A percentile compares a stretch with the other conserved stretches of the same genome.
Evolutionary conservation across 2,888 invertebrate species (phyloP).

Genomic region (Calameuta pallipes): DNA sequence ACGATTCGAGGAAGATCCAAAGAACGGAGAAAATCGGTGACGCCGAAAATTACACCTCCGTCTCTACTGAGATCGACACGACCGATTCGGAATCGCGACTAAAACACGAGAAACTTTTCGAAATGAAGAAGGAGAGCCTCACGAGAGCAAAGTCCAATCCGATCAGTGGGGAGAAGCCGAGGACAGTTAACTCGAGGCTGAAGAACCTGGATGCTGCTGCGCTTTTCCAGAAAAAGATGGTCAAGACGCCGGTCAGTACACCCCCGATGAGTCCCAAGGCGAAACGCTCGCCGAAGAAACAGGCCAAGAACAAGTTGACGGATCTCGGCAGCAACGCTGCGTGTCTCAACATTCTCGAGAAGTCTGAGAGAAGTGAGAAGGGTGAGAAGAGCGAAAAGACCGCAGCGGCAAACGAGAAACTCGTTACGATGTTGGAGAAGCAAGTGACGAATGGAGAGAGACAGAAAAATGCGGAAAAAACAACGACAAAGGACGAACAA

Average conservation of each 20-base stretch:
- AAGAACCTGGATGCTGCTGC: not conserved
- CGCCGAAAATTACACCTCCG: constrained; percentile 1
- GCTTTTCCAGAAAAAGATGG: constrained; percentile 8
- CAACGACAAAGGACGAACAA: not conserved
- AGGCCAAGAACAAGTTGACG: constrained; percentile 11
- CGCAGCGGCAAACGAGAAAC: not conserved
- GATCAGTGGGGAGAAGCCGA: constrained; percentile 9
- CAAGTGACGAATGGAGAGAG: constrained; percentile 1
- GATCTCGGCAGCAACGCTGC: not conserved
- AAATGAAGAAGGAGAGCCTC: constrained; percentile 10
- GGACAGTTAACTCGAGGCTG: not conserved
- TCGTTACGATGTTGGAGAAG: not conserved
- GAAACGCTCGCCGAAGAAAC: constrained; percentile 17
- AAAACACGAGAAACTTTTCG: not conserved
- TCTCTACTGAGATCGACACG: not conserved
- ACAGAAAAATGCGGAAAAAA: not conserved
- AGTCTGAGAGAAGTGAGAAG: not conserved
- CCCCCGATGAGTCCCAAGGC: constrained; percentile 18
- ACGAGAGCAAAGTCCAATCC: constrained; percentile 17
- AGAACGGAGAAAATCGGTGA: not conserved
- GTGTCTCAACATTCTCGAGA: constrained; percentile 1
- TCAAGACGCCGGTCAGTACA: constrained; percentile 10
- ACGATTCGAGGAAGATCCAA: constrained; percentile 1
- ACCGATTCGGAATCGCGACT: not conserved
- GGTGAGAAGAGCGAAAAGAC: constrained; percentile 3